A percentile compares a stretch with the other conserved stretches of the same genome.
Conservation (phyloP, 2,888 invertebrate genomes). For the Acrobasis repandana region DNA sequence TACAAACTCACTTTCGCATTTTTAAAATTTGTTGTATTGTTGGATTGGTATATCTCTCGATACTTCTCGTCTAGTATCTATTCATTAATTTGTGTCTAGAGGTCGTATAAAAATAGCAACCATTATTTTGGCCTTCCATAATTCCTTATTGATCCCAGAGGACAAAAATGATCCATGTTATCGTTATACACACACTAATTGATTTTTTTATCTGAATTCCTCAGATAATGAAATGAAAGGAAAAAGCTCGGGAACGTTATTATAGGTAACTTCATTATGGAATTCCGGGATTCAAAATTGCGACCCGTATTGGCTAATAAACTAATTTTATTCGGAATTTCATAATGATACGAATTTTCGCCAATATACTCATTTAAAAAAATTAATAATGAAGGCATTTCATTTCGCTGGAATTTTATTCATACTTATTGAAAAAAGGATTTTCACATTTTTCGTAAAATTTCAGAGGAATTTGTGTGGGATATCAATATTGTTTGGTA, state of each 20-base stretch:
- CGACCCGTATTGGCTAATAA: constrained; percentile 6
- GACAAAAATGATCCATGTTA: background rate
- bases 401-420: background rate
- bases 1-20: background rate
- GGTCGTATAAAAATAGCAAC: background rate
- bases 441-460: background rate
- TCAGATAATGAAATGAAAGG: background rate
- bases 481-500: background rate
- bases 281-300: constrained; percentile 1
- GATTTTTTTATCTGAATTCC: background rate
- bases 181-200: background rate
- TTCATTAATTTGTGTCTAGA: too few relatives aligned
- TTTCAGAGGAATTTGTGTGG: too few relatives aligned
- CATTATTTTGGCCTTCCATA: background rate
- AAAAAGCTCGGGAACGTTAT: background rate
- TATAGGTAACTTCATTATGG: constrained; percentile 2
- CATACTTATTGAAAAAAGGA: background rate
- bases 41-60: too few relatives aligned
- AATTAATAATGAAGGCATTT: background rate
- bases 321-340: background rate
- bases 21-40: background rate
- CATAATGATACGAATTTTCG: background rate
- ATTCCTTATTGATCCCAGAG: background rate
- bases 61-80: too few relatives aligned
- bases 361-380: background rate